A percentile compares a stretch with the other conserved stretches of the same genome.
Evolutionary conservation across 2,113 vertebrate genomes (phyloP).

Genomic region (Pygoscelis antarcticus): DNA sequence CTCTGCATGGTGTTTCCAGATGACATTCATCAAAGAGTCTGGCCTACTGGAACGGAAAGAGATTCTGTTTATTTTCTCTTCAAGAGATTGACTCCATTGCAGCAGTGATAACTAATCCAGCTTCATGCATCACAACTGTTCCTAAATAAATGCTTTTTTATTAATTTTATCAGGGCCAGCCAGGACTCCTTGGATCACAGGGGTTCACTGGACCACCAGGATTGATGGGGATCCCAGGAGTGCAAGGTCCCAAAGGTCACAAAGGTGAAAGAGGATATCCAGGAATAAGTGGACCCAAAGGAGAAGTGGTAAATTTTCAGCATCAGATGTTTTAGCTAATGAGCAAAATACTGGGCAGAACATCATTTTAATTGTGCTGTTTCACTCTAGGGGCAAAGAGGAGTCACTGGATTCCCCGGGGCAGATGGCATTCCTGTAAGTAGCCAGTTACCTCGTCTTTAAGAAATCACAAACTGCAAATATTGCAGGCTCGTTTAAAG

Average conservation of each 20-base stretch:
- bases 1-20: neutral
- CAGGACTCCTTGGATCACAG: slow-evolving; percentile 85
- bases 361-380: neutral
- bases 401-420: slow-evolving; percentile 91
- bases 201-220: slow-evolving; percentile 85
- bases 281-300: slow-evolving; percentile 86
- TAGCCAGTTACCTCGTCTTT: neutral
- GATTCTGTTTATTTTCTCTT: slow-evolving; percentile 1
- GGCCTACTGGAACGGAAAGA: neutral
- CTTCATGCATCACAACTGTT: neutral
- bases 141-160: neutral
- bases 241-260: slow-evolving; percentile 88
- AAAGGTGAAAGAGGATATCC: slow-evolving; percentile 85
- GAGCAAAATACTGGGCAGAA: neutral
- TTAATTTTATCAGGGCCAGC: slow-evolving; percentile 82
- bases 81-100: neutral
- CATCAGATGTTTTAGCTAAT: neutral
- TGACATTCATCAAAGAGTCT: neutral
- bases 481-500: neutral
- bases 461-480: slow-evolving; percentile 5
- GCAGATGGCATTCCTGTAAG: slow-evolving; percentile 92
- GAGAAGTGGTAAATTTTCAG: slow-evolving; percentile 80
- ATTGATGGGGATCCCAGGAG: slow-evolving; percentile 81
- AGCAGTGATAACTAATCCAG: neutral
- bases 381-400: slow-evolving; percentile 84